These are phyloP conservation scores for Anthonomus grandis DNA, from an alignment of 1,140 invertebrate species.

Conservation along the genomic window DNA sequence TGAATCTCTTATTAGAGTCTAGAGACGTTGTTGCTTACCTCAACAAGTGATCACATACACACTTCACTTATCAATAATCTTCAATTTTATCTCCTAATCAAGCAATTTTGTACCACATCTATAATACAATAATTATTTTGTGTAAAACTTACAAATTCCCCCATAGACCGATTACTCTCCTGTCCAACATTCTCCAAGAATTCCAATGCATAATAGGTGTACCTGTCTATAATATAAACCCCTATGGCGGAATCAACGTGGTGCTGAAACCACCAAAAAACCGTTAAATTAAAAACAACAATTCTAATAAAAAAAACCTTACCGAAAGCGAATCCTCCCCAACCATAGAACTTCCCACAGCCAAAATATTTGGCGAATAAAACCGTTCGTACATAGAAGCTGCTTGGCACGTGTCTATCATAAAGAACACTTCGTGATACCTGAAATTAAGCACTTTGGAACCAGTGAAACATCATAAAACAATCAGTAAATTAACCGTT, in stretches of 20 bases:
- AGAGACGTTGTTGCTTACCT: too few species aligned
- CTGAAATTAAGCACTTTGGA: slow-evolving; percentile 53
- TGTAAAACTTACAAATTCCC: slow-evolving; percentile 86
- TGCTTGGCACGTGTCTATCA: slow-evolving; percentile 99
- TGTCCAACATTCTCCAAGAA: slow-evolving; percentile 92
- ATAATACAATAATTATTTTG: not conserved
- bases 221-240: slow-evolving; percentile 98
- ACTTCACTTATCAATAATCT: too few species aligned
- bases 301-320: slow-evolving; percentile 40
- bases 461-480: not conserved
- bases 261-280: slow-evolving; percentile 64
- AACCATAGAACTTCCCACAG: slow-evolving; percentile 93
- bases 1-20: too few species aligned
- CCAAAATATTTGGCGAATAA: slow-evolving; percentile 97
- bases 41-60: too few species aligned
- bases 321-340: slow-evolving; percentile 98
- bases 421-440: slow-evolving; percentile 98
- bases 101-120: not conserved
- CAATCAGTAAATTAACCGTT: slow-evolving; percentile 60
- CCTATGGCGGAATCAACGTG: slow-evolving; percentile 98
- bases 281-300: slow-evolving; percentile 3
- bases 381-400: slow-evolving; percentile 98
- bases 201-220: slow-evolving; percentile 95
- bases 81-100: too few species aligned
- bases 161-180: slow-evolving; percentile 84